A percentile compares a stretch with the other conserved stretches of the same genome.
These are phyloP conservation scores for Trypoxylus dichotomus DNA, from an alignment of 1,140 invertebrate species.

Conservation along the genomic window DNA sequence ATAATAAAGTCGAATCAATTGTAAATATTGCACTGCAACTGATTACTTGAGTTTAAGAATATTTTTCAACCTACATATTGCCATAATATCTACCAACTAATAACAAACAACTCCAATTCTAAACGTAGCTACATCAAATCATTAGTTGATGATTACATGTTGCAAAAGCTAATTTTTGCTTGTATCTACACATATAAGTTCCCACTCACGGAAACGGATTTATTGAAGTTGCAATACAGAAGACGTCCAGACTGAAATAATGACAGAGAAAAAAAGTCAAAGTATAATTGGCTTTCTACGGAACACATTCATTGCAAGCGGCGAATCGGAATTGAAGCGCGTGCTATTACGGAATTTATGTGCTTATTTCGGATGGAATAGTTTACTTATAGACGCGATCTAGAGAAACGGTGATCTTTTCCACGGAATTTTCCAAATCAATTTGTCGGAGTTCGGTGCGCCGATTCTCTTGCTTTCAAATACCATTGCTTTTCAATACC, in stretches of 20 bases:
- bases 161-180: neutral
- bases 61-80: neutral
- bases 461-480: neutral
- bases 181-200: neutral
- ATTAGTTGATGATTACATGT: neutral
- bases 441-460: neutral
- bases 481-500: neutral
- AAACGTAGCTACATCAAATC: neutral
- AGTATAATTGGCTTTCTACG: neutral
- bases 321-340: neutral
- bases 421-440: neutral
- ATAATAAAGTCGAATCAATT: too few relatives aligned
- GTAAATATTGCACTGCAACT: too few relatives aligned
- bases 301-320: neutral
- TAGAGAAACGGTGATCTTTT: neutral
- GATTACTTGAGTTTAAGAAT: neutral
- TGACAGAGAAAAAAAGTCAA: neutral
- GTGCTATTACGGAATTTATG: neutral
- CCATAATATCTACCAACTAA: neutral
- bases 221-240: neutral
- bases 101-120: neutral
- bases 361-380: neutral
- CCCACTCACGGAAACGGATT: neutral
- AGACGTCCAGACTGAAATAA: neutral
- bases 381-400: neutral